Percentiles rank a stretch among this genome's conserved stretches.
Conservation (phyloP, 2,113 vertebrate genomes). For the Cyanoderma ruficeps region DNA sequence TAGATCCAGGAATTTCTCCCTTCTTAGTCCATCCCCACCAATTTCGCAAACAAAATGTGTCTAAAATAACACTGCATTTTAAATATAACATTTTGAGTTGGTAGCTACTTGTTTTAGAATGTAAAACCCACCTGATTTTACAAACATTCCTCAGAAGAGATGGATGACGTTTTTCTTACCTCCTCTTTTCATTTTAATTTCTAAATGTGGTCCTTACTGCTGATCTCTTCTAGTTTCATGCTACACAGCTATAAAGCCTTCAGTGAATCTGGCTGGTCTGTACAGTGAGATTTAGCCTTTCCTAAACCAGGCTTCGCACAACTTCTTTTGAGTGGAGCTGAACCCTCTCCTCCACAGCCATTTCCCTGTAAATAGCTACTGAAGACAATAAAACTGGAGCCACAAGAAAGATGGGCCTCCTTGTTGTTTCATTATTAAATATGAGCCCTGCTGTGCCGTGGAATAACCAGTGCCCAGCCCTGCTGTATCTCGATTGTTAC, state of each 20-base stretch:
- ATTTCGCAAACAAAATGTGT: background rate
- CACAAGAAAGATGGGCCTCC: background rate
- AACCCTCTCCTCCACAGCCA: background rate
- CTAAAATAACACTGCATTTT: slow-evolving; percentile 1
- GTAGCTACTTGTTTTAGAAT: background rate
- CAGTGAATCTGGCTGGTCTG: background rate
- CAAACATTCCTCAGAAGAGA: background rate
- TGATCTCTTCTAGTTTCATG: background rate
- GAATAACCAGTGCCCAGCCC: background rate
- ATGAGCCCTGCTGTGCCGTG: background rate
- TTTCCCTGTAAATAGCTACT: background rate
- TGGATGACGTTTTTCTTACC: background rate
- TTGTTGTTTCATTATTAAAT: background rate
- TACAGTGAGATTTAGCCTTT: background rate
- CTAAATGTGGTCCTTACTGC: background rate
- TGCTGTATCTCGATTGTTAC: background rate
- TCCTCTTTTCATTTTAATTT: background rate
- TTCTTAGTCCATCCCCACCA: background rate
- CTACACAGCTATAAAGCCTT: too few relatives aligned
- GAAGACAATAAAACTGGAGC: background rate
- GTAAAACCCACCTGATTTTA: background rate
- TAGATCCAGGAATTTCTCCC: background rate
- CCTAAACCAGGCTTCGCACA: background rate
- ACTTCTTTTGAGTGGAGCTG: background rate
- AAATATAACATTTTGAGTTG: background rate